Base-by-base conservation (phyloP, 2,797 vertebrate genomes). In the Galago senegalensis region DNA sequence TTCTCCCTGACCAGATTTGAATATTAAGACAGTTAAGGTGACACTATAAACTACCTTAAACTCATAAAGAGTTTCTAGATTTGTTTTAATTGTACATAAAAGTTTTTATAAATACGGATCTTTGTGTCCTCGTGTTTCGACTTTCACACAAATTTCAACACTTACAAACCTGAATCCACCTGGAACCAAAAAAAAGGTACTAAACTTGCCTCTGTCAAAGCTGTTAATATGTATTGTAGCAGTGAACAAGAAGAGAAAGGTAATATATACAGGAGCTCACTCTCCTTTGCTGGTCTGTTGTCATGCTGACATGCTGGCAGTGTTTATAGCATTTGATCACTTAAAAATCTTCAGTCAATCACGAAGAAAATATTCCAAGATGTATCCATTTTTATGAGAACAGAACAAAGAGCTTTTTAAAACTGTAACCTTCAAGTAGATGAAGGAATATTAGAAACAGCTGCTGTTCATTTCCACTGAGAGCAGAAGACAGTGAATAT, bases 401-500 rank as follows among this genome's bases (percentile, higher is more conserved):
- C 2, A 81, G 5, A 73, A 83, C 63, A 69, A 93, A 93, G 17
- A 9, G 2, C 2, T 18, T 88, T 96, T 93, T 13, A 58, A 76
- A 86, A 75, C 37, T 83, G 7, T 93, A 80, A 92, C 46, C 86
- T 96, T 97, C 86, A 92, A 86, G 7, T 77, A 53, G 31, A 65
- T 60, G 13, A 88, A 87, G 14, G 29, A 82, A 9, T 61, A 49
- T 91, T 70, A 83, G 31, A 93, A 93, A 73, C 63, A 95, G 85
- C 73, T 87, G 87, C 2, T 94, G 9, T 84, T 90, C 49, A 69
- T 93, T 89, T 93, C 82, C 79, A 88, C 37, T 75, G 94, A 95
- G 88, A 87, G 23, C n/a, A 70, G 21, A 86, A 89, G 79, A 86
- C 21, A 21, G 3, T 3, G 49, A 92, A 49, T 72, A 79, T 88